Base-by-base conservation (phyloP, 2,113 vertebrate species). In the Catagonus wagneri region DNA sequence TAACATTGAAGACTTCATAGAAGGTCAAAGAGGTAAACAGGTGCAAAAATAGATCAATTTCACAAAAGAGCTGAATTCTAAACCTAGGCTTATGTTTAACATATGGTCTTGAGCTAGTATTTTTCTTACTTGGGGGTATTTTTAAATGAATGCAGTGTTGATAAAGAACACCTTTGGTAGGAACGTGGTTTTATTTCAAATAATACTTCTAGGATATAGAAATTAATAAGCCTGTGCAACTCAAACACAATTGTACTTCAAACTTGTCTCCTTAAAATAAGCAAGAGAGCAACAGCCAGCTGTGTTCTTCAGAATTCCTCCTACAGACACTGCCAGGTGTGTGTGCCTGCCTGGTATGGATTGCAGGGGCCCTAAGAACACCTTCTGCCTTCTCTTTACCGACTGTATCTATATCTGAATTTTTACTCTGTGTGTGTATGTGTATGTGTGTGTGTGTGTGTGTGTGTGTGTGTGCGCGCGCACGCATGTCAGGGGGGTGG, bases 161-260 rank as follows among this genome's bases (percentile, higher is more conserved):
- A 87, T 54, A 52, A 92, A 83, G 5, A 60, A 39, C 13, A 81
- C 44, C 68, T 83, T 84, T 72, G 89, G 52, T 81, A 84, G 65
- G 32, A 96, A 84, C 72, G 5, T 71, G 5, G 2, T 89, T 97
- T 79, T 89, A 92, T 63, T 94, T 90, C 68, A 96, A 92, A 2
- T 16, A 72, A 19, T 13, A 79, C 19, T 68, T 39, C 22, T 80
- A 72, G 25, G 65, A 83, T 71, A 79, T 13, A 84, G 63, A 80
- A 89, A 83, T 89, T 69, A 71, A 71, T 79, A 27, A 89, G n/a
- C 2, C 22, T 10, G 10, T 68, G 34, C 29, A 52, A 80, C 23
- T 79, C 36, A 20, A 80, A 44, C 36, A 89, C 22, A 68, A 89
- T 72, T 76, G 72, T 94, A 72, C 34, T 89, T 87, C 14, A 61